These are phyloP conservation scores for Brenthis hecate DNA, from an alignment of 2,888 invertebrate genomes.

Conservation along the genomic window DNA sequence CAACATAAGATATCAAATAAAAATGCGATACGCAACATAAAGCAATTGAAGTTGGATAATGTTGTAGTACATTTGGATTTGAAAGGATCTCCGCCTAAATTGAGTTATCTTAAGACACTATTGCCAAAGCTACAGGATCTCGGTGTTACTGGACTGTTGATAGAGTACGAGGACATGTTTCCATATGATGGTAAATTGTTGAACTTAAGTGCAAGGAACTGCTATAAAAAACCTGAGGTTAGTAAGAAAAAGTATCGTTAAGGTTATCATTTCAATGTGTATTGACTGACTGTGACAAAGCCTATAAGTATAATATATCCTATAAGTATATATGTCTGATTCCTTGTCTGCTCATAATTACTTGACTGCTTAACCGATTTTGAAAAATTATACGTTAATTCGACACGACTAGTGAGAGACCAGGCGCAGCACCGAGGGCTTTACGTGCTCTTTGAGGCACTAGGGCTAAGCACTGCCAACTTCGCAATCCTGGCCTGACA, in stretches of 20 bases:
- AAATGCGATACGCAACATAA: constrained; percentile 6
- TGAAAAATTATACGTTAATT: no score
- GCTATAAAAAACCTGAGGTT: constrained; percentile 79
- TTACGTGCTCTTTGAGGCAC: no score
- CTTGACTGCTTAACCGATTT: no score
- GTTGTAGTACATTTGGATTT: constrained; percentile 91
- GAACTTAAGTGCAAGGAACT: constrained; percentile 84
- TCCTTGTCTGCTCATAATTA: no score
- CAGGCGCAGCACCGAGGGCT: no score
- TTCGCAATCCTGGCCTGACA: no score
- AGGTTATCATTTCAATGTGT: no score
- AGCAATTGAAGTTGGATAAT: constrained; percentile 55
- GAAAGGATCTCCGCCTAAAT: constrained; percentile 91
- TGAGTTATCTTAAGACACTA: constrained; percentile 83
- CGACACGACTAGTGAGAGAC: no score
- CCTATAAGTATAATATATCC: no score
- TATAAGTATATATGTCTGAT: no score
- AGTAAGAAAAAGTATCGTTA: background rate
- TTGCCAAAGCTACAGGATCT: constrained; percentile 83
- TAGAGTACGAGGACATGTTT: constrained; percentile 95
- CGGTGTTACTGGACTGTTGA: constrained; percentile 89
- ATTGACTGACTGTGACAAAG: no score
- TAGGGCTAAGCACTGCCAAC: no score
- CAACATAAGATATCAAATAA: background rate
- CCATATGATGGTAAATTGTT: constrained; percentile 85